phyloP scores from a whole-genome alignment of 2,113 vertebrate genomes.

The Arvicanthis niloticus region DNA sequence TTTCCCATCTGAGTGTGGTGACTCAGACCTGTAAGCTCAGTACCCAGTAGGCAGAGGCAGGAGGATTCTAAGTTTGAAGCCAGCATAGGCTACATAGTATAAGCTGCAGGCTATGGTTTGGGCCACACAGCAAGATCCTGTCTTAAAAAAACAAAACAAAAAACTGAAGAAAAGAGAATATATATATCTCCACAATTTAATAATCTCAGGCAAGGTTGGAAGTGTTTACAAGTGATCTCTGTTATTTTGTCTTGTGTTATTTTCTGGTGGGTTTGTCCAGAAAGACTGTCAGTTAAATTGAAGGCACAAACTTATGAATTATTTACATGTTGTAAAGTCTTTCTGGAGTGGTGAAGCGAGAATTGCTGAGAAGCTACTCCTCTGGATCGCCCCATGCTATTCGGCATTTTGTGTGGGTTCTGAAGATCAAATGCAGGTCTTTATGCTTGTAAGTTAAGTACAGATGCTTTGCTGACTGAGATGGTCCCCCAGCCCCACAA shows the following conservation, averaged over 20 bases:
- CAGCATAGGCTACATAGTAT: not conserved
- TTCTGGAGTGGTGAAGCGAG: not conserved
- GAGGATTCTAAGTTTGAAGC: not conserved
- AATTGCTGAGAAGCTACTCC: not conserved
- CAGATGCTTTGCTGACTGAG: not conserved
- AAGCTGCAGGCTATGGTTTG: not conserved
- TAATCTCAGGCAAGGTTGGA: not conserved
- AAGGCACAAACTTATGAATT: not conserved
- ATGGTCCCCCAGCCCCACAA: not conserved
- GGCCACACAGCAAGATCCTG: not conserved
- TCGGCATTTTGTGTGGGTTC: not conserved
- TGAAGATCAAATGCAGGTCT: not conserved
- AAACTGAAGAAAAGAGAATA: no score
- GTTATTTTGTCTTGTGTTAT: not conserved
- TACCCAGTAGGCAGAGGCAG: not conserved
- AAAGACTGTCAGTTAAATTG: constrained; percentile 10
- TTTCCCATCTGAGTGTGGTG: not conserved
- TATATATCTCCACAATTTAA: no score
- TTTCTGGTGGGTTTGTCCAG: not conserved
- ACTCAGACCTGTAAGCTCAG: not conserved
- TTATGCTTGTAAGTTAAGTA: not conserved
- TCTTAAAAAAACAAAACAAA: not conserved
- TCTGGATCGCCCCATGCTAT: not conserved
- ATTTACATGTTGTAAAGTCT: not conserved
- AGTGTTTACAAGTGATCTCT: not conserved